Evolutionary conservation across 2,797 vertebrate species (phyloP).

Genomic region (Tenualosa ilisha): DNA sequence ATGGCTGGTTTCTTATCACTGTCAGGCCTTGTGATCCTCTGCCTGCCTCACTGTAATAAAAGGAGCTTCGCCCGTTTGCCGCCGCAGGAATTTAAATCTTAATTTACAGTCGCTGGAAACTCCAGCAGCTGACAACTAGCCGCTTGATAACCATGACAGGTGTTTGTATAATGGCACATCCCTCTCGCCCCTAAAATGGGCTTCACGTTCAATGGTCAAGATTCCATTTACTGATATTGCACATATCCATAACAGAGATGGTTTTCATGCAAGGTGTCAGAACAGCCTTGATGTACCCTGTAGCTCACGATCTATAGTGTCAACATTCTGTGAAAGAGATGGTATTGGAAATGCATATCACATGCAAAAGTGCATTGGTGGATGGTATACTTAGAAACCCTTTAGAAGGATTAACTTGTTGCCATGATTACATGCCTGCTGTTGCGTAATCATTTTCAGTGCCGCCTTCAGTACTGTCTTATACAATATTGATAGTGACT

Average conservation of each 20-base stretch:
- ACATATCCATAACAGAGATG: not conserved
- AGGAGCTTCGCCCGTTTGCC: conserved; percentile 33
- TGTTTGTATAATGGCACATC: conserved; percentile 33
- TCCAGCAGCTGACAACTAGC: conserved; percentile 33
- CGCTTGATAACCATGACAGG: conserved; percentile 39
- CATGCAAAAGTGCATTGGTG: not conserved
- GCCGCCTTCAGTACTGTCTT: not conserved
- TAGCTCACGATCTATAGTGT: not conserved
- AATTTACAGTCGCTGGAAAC: conserved; percentile 47
- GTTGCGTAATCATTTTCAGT: not conserved
- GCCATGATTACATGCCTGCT: not conserved
- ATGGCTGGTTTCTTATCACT: conserved; percentile 48
- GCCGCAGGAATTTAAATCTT: conserved; percentile 48
- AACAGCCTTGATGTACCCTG: not conserved
- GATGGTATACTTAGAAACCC: not conserved
- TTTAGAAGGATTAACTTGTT: not conserved
- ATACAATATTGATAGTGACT: not conserved
- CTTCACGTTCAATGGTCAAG: conserved; percentile 19
- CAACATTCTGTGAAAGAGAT: not conserved
- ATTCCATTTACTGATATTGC: conserved; percentile 25
- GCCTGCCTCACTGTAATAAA: conserved; percentile 45
- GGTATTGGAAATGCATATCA: not conserved
- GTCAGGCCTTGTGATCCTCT: conserved; percentile 38
- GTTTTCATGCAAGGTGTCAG: not conserved
- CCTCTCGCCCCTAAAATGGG: not conserved